phyloP scores from a whole-genome alignment of 2,113 vertebrate genomes.

The Lepisosteus oculatus region DNA sequence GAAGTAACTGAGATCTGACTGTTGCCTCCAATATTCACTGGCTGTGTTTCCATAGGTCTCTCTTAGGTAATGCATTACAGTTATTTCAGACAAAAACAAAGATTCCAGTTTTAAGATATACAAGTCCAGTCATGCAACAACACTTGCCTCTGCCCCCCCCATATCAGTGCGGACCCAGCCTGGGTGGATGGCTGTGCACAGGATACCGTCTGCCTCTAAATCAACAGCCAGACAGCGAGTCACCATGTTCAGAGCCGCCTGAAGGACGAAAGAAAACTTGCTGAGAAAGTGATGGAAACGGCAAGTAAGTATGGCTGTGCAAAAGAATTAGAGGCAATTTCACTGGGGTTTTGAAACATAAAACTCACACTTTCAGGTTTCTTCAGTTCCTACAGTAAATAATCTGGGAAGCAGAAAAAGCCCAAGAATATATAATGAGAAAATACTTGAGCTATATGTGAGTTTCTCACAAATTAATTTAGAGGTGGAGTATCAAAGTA shows the following conservation, averaged over 20 bases:
- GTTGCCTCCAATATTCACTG: background rate
- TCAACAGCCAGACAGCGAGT: slow-evolving; percentile 20
- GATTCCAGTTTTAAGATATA: background rate
- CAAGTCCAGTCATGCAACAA: background rate
- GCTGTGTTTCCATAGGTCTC: background rate
- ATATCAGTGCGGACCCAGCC: slow-evolving; percentile 36
- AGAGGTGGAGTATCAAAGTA: too few relatives aligned
- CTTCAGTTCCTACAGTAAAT: background rate
- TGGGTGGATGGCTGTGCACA: slow-evolving; percentile 35
- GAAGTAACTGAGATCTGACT: too few relatives aligned
- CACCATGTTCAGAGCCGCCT: slow-evolving; percentile 34
- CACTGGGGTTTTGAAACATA: background rate
- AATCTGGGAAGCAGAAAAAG: too few relatives aligned
- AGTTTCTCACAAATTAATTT: too few relatives aligned
- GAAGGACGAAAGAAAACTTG: background rate
- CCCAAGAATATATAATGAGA: too few relatives aligned
- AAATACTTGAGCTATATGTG: background rate
- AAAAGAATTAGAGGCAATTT: too few relatives aligned
- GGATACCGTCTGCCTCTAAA: slow-evolving; percentile 34
- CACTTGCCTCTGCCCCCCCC: slow-evolving; percentile 37
- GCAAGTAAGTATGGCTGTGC: too few relatives aligned
- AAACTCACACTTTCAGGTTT: background rate
- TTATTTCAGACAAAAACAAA: background rate
- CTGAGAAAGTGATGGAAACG: background rate
- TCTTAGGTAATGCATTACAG: background rate